Base-by-base conservation (phyloP, 2,888 invertebrate genomes). In the Synergus gifuensis region DNA sequence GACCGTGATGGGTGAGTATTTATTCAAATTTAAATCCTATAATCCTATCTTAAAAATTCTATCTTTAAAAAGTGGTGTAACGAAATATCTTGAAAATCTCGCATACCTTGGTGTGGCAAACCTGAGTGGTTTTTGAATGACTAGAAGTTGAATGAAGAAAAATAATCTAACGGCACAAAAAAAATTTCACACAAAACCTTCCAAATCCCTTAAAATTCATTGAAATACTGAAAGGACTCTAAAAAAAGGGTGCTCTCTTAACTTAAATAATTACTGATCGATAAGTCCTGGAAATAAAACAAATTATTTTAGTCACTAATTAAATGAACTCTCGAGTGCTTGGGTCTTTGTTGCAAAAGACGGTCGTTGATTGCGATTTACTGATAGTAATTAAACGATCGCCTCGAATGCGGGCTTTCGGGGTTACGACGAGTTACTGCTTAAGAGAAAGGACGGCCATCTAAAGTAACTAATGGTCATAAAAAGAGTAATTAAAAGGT, bases 1-100 rank as follows among this genome's bases (percentile, higher is more conserved):
- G 87, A 82, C 7, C 79, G 66, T 81, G 83, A 84, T 77, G 66
- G 77, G 76, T 64, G 77, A 40, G 73, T 73, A 11, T 40, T 54
- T 62, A 46, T 46, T 46, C 46, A 46, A 46, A 63, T 7, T 63
- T 14, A 22, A 11, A 28, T 28, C 28, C 2, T 28, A 28, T n/a
- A n/a, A n/a, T 28, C 28, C 22, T 28, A 28, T 28, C 22, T 28
- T 28, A 1, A 28, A 28, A 28, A 28, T 28, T 28, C 22, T 28
- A 28, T 28, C 22, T 28, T 28, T n/a, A 28, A 28, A 28, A 28
- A 28, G 1, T 28, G 2, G 22, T 28, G 1, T 28, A 1, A 28
- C 22, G 22, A 28, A 28, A 28, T 28, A 3, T 28, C 28, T 28
- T 3, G 28, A 28, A 28, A 28, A 28, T 28, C 28, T 28, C 28